phyloP scores from a whole-genome alignment of 2,797 vertebrate genomes.

The Taeniopygia guttata region DNA sequence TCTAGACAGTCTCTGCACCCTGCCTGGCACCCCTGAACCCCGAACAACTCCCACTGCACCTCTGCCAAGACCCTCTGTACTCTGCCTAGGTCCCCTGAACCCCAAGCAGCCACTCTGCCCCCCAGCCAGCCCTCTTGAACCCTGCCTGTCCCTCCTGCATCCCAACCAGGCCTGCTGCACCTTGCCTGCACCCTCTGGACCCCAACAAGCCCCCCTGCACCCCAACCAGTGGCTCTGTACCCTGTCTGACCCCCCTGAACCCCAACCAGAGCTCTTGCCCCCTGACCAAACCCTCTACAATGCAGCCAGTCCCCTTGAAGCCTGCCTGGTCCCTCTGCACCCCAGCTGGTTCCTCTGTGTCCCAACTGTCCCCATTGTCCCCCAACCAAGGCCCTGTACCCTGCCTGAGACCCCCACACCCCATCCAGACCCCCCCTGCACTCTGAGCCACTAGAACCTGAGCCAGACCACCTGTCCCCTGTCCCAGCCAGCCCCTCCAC shows the following conservation, averaged over 20 bases:
- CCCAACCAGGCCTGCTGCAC: not conserved
- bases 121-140: not conserved
- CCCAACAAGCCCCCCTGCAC: not conserved
- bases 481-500: not conserved
- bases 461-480: not conserved
- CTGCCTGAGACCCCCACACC: not conserved
- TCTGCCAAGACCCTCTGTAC: not conserved
- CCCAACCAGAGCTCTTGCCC: too few relatives aligned
- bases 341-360: fast-evolving
- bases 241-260: not conserved
- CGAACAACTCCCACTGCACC: not conserved
- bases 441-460: not conserved
- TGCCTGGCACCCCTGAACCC: too few relatives aligned
- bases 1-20: not conserved
- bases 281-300: not conserved
- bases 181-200: not conserved
- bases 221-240: too few relatives aligned
- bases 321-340: not conserved
- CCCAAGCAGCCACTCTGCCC: too few relatives aligned
- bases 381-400: not conserved
- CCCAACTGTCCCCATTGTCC: not conserved
- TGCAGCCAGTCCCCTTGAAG: too few relatives aligned
- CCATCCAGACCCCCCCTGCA: not conserved
- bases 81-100: too few relatives aligned
- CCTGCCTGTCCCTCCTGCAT: not conserved